These are phyloP conservation scores for Ypsolopha sequella DNA, from an alignment of 2,888 invertebrate species.

Conservation along the genomic window DNA sequence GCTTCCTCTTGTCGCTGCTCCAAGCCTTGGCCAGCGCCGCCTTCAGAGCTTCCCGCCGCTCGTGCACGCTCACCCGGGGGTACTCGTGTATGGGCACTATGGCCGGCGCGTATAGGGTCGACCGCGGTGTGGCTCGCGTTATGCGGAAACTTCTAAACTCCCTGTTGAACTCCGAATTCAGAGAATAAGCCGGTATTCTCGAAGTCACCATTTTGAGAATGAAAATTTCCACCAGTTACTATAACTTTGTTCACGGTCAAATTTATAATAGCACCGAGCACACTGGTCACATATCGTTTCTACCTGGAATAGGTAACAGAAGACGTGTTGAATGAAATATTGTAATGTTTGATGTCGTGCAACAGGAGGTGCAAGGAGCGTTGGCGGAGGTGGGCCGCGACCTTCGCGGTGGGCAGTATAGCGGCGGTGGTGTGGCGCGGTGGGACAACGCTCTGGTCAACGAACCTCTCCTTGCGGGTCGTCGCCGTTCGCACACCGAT, in stretches of 20 bases:
- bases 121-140: constrained; percentile 62
- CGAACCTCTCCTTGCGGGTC: constrained; percentile 54
- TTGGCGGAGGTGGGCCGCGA: constrained; percentile 50
- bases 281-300: constrained; percentile 66
- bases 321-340: constrained; percentile 36
- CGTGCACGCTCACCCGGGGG: constrained; percentile 69
- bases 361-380: constrained; percentile 24
- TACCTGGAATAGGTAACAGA: constrained; percentile 36
- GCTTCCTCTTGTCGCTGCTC: constrained; percentile 57
- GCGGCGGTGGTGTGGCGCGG: constrained; percentile 45
- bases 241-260: constrained; percentile 43
- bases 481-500: constrained; percentile 27
- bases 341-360: constrained; percentile 9
- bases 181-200: constrained; percentile 73
- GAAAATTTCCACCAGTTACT: constrained; percentile 47
- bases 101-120: constrained; percentile 62
- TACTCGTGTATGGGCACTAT: constrained; percentile 73
- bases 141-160: constrained; percentile 72
- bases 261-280: constrained; percentile 51
- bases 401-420: constrained; percentile 34
- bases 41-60: constrained; percentile 62
- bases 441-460: constrained; percentile 67
- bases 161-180: constrained; percentile 74
- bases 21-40: constrained; percentile 65
- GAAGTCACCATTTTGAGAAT: constrained; percentile 74